phyloP scores from a whole-genome alignment of 2,113 vertebrate species.

The Anarhynchus alexandrinus region DNA sequence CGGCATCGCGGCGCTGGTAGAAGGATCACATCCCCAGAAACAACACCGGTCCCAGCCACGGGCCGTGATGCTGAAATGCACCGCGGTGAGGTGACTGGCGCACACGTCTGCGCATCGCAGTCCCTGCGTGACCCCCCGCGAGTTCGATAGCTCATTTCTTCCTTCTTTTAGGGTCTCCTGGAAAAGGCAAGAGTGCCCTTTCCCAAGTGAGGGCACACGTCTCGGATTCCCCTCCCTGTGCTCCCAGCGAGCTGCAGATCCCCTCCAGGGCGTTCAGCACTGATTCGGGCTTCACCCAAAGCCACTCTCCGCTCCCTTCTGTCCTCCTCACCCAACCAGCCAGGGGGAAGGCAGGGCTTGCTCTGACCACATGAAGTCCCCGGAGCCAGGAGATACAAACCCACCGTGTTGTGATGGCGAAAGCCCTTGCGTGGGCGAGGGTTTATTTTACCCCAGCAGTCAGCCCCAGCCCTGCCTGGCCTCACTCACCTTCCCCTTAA shows the following conservation, averaged over 20 bases:
- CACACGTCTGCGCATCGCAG: background rate
- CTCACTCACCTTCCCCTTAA: background rate
- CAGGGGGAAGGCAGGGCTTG: background rate
- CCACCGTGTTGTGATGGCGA: background rate
- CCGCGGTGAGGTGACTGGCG: fast-evolving
- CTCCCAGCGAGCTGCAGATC: background rate
- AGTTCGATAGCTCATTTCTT: background rate
- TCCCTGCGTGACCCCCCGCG: background rate
- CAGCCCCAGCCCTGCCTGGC: background rate
- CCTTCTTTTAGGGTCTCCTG: background rate
- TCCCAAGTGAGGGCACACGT: background rate
- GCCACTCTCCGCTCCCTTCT: background rate
- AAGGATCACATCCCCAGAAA: background rate
- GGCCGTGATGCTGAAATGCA: background rate
- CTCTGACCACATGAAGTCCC: background rate
- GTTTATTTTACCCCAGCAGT: background rate
- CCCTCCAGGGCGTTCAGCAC: background rate
- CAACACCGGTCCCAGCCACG: background rate
- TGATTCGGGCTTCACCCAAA: fast-evolving
- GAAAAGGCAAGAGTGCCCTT: background rate
- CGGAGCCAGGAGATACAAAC: background rate
- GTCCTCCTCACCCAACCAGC: background rate
- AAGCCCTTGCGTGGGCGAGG: background rate
- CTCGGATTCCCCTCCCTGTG: too few relatives aligned
- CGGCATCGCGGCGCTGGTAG: background rate